Evolutionary conservation across 2,113 vertebrate species (phyloP).

Genomic region (Petaurus breviceps): DNA sequence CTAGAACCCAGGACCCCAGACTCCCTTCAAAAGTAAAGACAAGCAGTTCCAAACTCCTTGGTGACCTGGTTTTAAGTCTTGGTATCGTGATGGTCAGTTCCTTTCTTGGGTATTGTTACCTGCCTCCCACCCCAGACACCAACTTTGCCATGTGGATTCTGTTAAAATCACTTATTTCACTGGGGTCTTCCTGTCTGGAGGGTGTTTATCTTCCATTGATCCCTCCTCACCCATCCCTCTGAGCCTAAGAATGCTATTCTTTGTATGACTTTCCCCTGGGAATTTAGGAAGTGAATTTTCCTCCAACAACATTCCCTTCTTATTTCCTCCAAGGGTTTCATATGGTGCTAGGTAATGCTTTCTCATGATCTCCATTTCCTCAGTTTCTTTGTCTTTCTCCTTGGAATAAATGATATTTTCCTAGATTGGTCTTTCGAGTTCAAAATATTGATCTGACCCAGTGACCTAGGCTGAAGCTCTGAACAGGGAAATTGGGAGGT

Average conservation of each 20-base stretch:
- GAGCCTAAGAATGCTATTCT: neutral
- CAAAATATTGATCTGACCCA: neutral
- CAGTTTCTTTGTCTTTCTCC: neutral
- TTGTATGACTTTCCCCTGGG: neutral
- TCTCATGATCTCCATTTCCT: neutral
- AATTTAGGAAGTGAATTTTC: neutral
- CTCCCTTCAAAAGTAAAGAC: neutral
- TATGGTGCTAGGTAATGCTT: neutral
- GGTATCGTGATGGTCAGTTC: neutral
- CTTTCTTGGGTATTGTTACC: neutral
- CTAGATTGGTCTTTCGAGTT: neutral
- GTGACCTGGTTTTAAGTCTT: neutral
- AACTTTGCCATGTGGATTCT: neutral
- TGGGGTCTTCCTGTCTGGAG: neutral
- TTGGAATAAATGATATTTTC: neutral
- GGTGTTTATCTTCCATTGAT: neutral
- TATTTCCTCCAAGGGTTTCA: neutral
- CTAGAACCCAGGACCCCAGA: neutral
- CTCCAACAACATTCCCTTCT: neutral
- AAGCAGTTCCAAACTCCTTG: no score
- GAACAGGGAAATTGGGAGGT: neutral
- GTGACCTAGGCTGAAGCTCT: neutral
- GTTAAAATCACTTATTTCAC: neutral
- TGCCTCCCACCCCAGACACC: neutral
- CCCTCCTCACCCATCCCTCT: neutral